Evolutionary conservation across 1,140 invertebrate genomes (phyloP).

Genomic region (Brachionus manjavacas): DNA sequence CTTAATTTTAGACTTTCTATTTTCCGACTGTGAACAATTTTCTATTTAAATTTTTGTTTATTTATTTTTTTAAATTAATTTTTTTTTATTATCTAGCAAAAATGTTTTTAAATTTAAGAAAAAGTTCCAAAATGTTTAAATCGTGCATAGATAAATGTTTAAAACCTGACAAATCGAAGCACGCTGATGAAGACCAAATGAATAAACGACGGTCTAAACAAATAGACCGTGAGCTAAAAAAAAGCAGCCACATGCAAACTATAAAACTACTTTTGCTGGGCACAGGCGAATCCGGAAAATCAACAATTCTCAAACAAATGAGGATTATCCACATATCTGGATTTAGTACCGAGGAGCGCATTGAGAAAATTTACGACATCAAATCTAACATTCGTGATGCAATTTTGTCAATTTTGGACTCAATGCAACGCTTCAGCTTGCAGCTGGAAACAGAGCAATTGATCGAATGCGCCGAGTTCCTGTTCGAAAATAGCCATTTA

Average conservation of each 20-base stretch:
- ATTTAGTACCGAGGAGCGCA: slow-evolving; percentile 72
- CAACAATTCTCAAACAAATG: slow-evolving; percentile 99
- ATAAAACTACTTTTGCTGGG: slow-evolving; percentile 44
- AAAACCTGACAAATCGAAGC: background rate
- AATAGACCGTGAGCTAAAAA: slow-evolving; percentile 23
- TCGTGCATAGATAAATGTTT: background rate
- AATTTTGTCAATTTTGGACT: slow-evolving; percentile 19
- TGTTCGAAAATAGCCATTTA: background rate
- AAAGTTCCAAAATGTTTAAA: slow-evolving; percentile 4
- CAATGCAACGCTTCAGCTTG: slow-evolving; percentile 19
- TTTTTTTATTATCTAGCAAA: slow-evolving; percentile 8
- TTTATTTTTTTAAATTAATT: background rate
- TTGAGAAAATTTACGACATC: slow-evolving; percentile 34
- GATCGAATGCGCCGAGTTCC: background rate
- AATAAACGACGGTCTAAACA: background rate
- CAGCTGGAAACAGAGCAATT: background rate
- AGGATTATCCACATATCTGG: slow-evolving; percentile 98
- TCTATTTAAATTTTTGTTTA: background rate
- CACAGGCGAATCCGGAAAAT: slow-evolving; percentile 80
- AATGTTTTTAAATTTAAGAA: slow-evolving; percentile 30
- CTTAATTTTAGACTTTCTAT: slow-evolving; percentile 26
- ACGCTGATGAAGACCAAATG: background rate
- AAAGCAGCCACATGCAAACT: background rate
- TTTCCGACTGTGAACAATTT: background rate
- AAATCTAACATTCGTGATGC: slow-evolving; percentile 19